phyloP scores from a whole-genome alignment of 2,888 invertebrate genomes.

The Candidula unifasciata region DNA sequence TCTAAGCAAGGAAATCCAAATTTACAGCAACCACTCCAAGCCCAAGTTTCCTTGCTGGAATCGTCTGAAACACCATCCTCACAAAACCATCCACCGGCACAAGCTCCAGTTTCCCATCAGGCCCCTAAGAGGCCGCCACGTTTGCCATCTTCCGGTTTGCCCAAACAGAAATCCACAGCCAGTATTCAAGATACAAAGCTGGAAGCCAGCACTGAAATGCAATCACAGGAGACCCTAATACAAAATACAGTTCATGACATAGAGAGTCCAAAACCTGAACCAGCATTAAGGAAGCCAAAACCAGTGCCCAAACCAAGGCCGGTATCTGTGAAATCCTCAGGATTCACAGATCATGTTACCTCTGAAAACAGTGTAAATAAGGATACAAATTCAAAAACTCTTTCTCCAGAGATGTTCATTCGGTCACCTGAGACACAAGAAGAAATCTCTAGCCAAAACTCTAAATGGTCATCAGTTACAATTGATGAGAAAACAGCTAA shows the following conservation, averaged over 20 bases:
- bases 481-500: background rate
- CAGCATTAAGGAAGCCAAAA: conserved; percentile 31
- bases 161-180: background rate
- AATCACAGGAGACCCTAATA: background rate
- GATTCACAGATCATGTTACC: background rate
- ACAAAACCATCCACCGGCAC: background rate
- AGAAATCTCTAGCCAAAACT: background rate
- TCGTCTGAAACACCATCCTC: background rate
- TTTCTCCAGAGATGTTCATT: too few species aligned
- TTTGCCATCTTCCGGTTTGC: background rate
- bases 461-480: background rate
- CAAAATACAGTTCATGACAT: background rate
- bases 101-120: background rate
- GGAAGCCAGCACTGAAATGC: background rate
- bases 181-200: background rate
- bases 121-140: conserved; percentile 26
- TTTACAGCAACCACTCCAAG: background rate
- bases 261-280: background rate
- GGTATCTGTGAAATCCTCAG: background rate
- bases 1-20: background rate
- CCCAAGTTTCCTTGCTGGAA: background rate
- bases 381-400: background rate
- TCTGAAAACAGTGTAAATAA: background rate
- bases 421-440: background rate
- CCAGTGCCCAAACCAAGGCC: conserved; percentile 39